Evolutionary conservation across 2,888 invertebrate species (phyloP), one percentile per base, ranked within the genome.

Genomic region (Cabera pusaria): DNA sequence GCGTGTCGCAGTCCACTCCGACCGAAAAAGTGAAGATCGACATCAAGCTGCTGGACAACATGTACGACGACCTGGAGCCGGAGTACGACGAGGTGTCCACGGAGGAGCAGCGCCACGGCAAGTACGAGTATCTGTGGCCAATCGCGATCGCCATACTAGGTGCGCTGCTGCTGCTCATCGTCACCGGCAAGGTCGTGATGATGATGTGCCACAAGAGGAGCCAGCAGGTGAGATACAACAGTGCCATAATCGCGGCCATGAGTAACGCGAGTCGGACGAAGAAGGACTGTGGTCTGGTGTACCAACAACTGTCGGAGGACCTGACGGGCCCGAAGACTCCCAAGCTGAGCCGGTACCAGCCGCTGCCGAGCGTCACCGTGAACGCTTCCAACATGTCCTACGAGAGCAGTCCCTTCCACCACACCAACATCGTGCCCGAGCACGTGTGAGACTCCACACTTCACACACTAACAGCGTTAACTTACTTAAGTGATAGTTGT

Each of bases 281-380:
- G 85, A 93, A 93, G 63, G 93, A 93, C 71, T 93, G 93, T 56
- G 93, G 93, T 1, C 90, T 95, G 42, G 93, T 95, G 8, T 95
- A 95, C 78, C 93, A 94, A 64, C 94, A 94, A 52, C 82, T 95
- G 34, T 94, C 94, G 5, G 95, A 95, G 72, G 95, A 95, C 55
- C 91, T 94, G 52, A 90, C 91, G 5, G 92, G 93, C 26, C 92
- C 93, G 2, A 85, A 91, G 64, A 92, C 93, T 60, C 94, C 94
- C 27, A 94, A 92, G 71, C 84, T 92, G 44, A 92, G 90, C 78
- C 92, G 92, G 72, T 93, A 92, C 73, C 79, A 90, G 56, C 91
- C 91, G 12, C 84, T 92, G 44, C 90, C 90, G 43, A 83, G 65
- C 64, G 83, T 85, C 28, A 75, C 82, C 29, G 79, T 85, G 5